A percentile compares a stretch with the other conserved stretches of the same genome.
These are phyloP conservation scores for Eupeodes corollae DNA, from an alignment of 1,140 invertebrate species.

Conservation along the genomic window DNA sequence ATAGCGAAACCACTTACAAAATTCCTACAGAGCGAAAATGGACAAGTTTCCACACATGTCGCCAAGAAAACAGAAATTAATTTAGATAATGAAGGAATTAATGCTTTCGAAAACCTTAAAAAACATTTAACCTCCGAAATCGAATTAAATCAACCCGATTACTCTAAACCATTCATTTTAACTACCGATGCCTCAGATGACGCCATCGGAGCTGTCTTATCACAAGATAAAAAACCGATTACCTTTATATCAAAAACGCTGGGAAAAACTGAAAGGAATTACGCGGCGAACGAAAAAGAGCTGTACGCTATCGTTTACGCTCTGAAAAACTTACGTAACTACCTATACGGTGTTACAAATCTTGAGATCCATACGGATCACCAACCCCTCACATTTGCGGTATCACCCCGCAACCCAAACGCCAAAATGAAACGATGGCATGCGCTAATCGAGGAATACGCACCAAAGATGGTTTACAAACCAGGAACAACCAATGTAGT, in stretches of 20 bases:
- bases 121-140: conserved; percentile 20
- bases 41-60: conserved; percentile 4
- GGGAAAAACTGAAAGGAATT: conserved; percentile 19
- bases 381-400: no score
- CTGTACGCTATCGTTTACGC: no score
- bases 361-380: no score
- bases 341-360: no score
- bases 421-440: no score
- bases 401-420: no score
- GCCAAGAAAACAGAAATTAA: conserved; percentile 15
- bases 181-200: conserved; percentile 24
- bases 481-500: no score
- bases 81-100: conserved; percentile 14
- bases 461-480: no score
- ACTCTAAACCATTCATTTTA: conserved; percentile 22
- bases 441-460: no score
- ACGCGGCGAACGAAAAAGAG: no score
- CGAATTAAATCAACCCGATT: conserved; percentile 28
- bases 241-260: conserved; percentile 21
- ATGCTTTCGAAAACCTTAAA: conserved; percentile 21
- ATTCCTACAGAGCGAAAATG: conserved; percentile 6
- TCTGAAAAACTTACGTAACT: no score
- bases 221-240: conserved; percentile 20
- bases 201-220: conserved; percentile 28
- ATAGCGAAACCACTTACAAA: conserved; percentile 13